A percentile compares a stretch with the other conserved stretches of the same genome.
Conservation (phyloP, 1,140 invertebrate species). For the Asbolus verrucosus region DNA sequence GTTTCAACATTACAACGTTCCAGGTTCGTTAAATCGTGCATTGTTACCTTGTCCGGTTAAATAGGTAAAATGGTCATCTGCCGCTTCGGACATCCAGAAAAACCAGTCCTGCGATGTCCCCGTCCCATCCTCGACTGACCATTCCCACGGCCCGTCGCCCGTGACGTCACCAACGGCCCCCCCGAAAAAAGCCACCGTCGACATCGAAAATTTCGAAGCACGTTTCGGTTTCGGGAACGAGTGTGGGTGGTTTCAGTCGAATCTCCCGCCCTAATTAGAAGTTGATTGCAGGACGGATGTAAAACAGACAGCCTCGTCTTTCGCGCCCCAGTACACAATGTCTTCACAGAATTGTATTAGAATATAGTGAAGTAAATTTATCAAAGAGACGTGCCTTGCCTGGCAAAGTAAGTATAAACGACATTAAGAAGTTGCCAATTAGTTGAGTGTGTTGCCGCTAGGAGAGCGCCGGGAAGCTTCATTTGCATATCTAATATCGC, state of each 20-base stretch:
- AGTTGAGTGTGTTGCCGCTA: conserved; percentile 63
- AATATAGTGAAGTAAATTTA: conserved; percentile 63
- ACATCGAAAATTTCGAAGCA: too few species aligned
- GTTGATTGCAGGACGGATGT: conserved; percentile 38
- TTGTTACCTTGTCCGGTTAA: conserved; percentile 34
- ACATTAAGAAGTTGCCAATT: conserved; percentile 66
- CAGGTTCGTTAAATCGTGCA: conserved; percentile 38
- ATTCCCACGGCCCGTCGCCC: conserved; percentile 21
- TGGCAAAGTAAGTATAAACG: conserved; percentile 66
- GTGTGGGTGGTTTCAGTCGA: background rate
- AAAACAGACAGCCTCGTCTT: conserved; percentile 36
- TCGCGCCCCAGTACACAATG: conserved; percentile 40
- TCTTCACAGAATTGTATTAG: conserved; percentile 61
- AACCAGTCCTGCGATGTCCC: conserved; percentile 39
- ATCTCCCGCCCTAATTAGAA: conserved; percentile 38
- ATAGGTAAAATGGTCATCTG: conserved; percentile 40
- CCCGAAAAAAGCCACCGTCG: too few species aligned
- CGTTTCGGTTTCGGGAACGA: background rate
- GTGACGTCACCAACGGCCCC: too few species aligned
- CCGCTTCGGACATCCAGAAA: conserved; percentile 22
- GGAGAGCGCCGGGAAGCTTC: conserved; percentile 59
- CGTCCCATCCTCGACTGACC: conserved; percentile 34
- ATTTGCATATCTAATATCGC: conserved; percentile 65
- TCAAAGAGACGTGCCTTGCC: conserved; percentile 65
- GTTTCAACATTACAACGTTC: conserved; percentile 31